Conservation (phyloP, 2,113 vertebrate genomes). For the Barnardius zonarius region DNA sequence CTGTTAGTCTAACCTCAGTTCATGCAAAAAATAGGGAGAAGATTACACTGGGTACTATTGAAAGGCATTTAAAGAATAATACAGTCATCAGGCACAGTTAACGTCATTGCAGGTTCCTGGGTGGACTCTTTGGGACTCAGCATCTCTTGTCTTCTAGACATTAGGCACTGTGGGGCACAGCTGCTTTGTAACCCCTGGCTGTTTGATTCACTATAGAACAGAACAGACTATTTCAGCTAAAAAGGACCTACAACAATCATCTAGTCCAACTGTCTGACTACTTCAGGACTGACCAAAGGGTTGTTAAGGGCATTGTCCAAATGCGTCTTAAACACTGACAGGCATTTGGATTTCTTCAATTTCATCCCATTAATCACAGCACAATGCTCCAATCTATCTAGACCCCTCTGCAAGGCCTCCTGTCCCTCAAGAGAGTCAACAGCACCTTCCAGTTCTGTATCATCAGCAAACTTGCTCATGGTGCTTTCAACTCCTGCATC, state of each 20-base stretch:
- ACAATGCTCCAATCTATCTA: neutral
- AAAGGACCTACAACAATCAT: neutral
- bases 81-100: neutral
- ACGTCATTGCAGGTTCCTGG: neutral
- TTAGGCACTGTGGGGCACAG: neutral
- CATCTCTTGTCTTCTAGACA: neutral
- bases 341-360: neutral
- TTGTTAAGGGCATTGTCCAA: neutral
- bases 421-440: neutral
- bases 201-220: neutral
- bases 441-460: neutral
- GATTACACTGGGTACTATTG: too few relatives aligned
- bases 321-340: neutral
- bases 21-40: neutral
- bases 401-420: neutral
- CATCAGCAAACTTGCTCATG: neutral
- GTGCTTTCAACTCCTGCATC: neutral
- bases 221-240: neutral
- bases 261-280: neutral
- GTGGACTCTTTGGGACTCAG: neutral
- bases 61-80: neutral
- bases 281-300: neutral
- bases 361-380: neutral
- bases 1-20: neutral
- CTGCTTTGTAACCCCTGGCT: neutral